A percentile compares a stretch with the other conserved stretches of the same genome.
These are phyloP conservation scores for Eolophus roseicapilla DNA, from an alignment of 2,113 vertebrate genomes.

Conservation along the genomic window DNA sequence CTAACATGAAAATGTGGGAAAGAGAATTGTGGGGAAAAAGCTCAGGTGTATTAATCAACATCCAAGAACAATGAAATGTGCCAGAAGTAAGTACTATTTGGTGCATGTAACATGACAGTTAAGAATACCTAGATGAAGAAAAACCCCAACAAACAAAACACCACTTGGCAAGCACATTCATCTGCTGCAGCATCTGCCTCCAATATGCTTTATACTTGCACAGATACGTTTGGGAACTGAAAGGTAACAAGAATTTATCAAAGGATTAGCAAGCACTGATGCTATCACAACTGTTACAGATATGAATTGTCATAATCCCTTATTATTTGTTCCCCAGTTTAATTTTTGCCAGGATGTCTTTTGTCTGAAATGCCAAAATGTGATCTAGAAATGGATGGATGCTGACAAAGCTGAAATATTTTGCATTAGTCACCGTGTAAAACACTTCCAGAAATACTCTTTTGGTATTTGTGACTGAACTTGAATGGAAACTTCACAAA, in stretches of 20 bases:
- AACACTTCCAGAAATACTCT: not conserved
- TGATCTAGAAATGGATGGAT: not conserved
- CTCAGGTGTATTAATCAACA: not conserved
- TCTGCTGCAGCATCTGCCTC: constrained; percentile 11
- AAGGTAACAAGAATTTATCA: constrained; percentile 55
- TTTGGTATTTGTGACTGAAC: not conserved
- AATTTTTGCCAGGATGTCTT: constrained; percentile 31
- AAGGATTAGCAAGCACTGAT: constrained; percentile 46
- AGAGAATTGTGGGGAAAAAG: not conserved
- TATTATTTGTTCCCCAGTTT: not conserved
- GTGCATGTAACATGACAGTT: not conserved
- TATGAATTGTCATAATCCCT: not conserved
- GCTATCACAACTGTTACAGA: constrained; percentile 8
- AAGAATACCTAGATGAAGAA: not conserved
- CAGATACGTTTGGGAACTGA: not conserved
- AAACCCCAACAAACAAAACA: not conserved
- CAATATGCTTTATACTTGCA: constrained; percentile 32
- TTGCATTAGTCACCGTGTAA: not conserved
- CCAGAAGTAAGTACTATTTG: not conserved
- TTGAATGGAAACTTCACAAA: not conserved
- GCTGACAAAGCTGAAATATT: constrained; percentile 34
- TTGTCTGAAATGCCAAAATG: constrained; percentile 24
- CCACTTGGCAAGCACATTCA: not conserved
- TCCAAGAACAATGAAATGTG: not conserved
- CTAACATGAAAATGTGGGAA: not conserved